Conservation (phyloP, 2,797 vertebrate species). For the Staurois parvus region DNA sequence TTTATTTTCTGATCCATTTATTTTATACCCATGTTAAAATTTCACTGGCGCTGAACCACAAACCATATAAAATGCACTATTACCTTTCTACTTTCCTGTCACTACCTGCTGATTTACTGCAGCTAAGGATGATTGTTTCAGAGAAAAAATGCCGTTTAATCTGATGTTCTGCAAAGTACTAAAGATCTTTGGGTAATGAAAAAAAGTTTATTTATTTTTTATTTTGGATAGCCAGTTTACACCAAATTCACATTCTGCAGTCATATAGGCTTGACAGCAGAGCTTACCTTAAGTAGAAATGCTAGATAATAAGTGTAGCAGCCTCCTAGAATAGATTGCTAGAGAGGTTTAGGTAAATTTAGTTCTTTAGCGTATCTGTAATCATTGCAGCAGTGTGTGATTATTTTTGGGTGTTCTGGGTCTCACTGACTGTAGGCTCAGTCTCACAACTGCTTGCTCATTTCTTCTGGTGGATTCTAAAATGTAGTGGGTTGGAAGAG, state of each 20-base stretch:
- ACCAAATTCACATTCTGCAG: background rate
- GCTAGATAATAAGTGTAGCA: no score
- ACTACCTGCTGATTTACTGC: slow-evolving; percentile 43
- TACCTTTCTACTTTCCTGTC: slow-evolving; percentile 51
- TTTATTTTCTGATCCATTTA: slow-evolving; percentile 60
- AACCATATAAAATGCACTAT: slow-evolving; percentile 59
- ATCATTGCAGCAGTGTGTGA: no score
- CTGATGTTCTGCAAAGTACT: slow-evolving; percentile 25
- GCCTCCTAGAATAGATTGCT: no score
- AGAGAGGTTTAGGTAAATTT: no score
- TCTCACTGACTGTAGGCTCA: no score
- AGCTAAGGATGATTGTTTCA: slow-evolving; percentile 21
- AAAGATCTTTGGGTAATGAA: slow-evolving; percentile 1
- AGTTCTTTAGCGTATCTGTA: no score
- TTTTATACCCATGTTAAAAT: slow-evolving; percentile 61
- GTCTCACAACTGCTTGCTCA: no score
- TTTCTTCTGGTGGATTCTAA: no score
- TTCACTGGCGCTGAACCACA: slow-evolving; percentile 58
- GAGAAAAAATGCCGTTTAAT: slow-evolving; percentile 36
- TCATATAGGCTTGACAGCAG: background rate
- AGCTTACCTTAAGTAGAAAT: background rate
- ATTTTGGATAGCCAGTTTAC: slow-evolving; percentile 1
- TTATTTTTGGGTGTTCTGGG: no score
- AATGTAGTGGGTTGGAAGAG: no score
- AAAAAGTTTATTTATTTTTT: slow-evolving; percentile 24